Conservation (phyloP, 2,113 vertebrate genomes). For the Lycocorax pyrrhopterus region DNA sequence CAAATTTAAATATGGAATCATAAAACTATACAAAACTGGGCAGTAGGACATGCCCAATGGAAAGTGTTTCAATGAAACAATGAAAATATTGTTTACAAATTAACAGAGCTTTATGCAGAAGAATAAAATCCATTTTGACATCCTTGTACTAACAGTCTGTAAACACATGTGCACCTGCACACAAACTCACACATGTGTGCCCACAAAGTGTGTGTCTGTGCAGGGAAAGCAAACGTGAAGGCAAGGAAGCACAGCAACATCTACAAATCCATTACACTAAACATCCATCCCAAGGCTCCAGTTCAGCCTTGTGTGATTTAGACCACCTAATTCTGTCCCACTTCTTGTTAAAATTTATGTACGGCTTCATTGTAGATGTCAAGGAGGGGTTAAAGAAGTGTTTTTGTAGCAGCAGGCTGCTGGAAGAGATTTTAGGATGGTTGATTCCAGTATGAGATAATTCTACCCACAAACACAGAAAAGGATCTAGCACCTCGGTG, state of each 20-base stretch:
- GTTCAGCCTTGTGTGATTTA: not conserved
- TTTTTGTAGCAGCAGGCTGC: not conserved
- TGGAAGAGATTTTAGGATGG: not conserved
- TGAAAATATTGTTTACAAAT: not conserved
- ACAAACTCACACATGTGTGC: rapidly evolving
- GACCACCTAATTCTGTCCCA: not conserved
- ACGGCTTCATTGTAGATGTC: not conserved
- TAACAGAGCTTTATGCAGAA: not conserved
- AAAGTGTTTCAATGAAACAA: not conserved
- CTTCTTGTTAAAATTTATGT: not conserved
- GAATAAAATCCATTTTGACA: not conserved
- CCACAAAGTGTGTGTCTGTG: not conserved
- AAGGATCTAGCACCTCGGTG: not conserved
- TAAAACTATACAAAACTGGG: not conserved
- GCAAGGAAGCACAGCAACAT: not conserved
- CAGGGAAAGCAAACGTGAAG: not conserved
- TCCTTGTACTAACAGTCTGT: not conserved
- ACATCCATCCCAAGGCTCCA: not conserved
- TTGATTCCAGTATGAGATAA: not conserved
- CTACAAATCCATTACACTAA: not conserved
- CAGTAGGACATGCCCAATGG: not conserved
- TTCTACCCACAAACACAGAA: not conserved
- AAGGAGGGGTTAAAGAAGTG: not conserved
- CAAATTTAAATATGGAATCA: not conserved
- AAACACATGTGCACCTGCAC: rapidly evolving